These are phyloP conservation scores for Xenopus laevis DNA, from an alignment of 2,113 vertebrate genomes.

Conservation along the genomic window DNA sequence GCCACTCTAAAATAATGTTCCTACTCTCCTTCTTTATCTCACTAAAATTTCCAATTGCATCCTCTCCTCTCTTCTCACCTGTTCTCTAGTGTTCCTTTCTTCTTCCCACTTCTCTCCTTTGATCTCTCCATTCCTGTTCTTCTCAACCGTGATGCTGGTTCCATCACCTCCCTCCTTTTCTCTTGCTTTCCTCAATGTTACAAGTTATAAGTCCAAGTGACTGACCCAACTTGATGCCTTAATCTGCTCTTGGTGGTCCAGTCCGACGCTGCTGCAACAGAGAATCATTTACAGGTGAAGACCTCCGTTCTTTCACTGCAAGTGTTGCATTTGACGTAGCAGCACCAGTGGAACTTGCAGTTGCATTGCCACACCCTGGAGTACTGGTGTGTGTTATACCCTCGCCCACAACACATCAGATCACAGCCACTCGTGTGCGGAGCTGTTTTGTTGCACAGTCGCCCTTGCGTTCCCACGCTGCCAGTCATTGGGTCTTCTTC, in stretches of 20 bases:
- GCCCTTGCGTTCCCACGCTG: slow-evolving; percentile 88
- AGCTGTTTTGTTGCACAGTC: slow-evolving; percentile 94
- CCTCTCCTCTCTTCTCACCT: too few relatives aligned
- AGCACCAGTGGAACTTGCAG: slow-evolving; percentile 99
- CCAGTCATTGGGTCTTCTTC: slow-evolving; percentile 86
- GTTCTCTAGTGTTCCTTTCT: too few relatives aligned
- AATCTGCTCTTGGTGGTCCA: neutral
- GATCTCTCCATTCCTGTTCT: too few relatives aligned
- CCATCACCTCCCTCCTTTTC: too few relatives aligned
- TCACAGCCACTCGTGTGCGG: slow-evolving; percentile 89
- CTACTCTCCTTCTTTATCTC: too few relatives aligned
- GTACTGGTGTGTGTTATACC: slow-evolving; percentile 98
- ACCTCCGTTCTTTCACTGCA: slow-evolving; percentile 97
- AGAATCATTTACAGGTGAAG: slow-evolving; percentile 87
- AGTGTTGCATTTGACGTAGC: slow-evolving; percentile 96
- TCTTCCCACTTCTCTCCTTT: too few relatives aligned
- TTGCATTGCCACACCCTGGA: slow-evolving; percentile 97
- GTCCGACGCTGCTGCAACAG: neutral
- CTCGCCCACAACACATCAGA: slow-evolving; percentile 94
- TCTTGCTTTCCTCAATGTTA: too few relatives aligned
- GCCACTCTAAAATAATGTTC: too few relatives aligned
- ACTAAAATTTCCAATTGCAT: too few relatives aligned
- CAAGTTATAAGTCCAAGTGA: too few relatives aligned
- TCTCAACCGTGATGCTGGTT: too few relatives aligned
- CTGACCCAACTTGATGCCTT: too few relatives aligned